These are phyloP conservation scores for Apeltes quadracus DNA, from an alignment of 2,113 vertebrate genomes.

Conservation along the genomic window DNA sequence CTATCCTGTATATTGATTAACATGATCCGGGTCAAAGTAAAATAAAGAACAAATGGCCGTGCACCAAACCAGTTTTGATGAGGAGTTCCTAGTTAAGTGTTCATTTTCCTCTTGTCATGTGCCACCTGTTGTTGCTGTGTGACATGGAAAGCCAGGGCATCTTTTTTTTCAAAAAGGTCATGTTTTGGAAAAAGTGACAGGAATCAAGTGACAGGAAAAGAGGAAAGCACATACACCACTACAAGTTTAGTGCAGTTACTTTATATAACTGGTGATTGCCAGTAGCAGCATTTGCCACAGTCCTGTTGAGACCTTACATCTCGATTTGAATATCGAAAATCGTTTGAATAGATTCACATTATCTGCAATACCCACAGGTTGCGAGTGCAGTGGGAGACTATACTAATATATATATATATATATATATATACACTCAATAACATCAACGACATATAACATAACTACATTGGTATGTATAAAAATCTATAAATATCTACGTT, in stretches of 20 bases:
- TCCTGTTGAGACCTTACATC: too few species aligned
- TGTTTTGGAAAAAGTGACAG: background rate
- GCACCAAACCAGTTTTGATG: background rate
- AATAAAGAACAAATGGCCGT: background rate
- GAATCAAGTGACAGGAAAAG: too few species aligned
- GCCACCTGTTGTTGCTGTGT: background rate
- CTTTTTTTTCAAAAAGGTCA: background rate
- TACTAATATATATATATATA: background rate
- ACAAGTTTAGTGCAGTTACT: background rate
- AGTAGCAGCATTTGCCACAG: too few species aligned
- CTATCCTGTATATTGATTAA: background rate
- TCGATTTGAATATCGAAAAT: too few species aligned
- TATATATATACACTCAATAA: too few species aligned
- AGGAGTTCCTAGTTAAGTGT: background rate
- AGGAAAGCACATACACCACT: background rate
- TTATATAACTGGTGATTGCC: too few species aligned
- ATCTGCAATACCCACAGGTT: too few species aligned
- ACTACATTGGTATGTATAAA: too few species aligned
- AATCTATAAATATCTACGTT: too few species aligned
- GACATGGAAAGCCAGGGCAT: background rate
- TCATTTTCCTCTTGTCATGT: background rate
- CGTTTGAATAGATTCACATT: background rate
- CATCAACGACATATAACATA: too few species aligned
- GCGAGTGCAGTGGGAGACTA: background rate
- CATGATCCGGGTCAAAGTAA: background rate